Base-by-base conservation (phyloP, 2,797 vertebrate species). In the Falco cherrug region DNA sequence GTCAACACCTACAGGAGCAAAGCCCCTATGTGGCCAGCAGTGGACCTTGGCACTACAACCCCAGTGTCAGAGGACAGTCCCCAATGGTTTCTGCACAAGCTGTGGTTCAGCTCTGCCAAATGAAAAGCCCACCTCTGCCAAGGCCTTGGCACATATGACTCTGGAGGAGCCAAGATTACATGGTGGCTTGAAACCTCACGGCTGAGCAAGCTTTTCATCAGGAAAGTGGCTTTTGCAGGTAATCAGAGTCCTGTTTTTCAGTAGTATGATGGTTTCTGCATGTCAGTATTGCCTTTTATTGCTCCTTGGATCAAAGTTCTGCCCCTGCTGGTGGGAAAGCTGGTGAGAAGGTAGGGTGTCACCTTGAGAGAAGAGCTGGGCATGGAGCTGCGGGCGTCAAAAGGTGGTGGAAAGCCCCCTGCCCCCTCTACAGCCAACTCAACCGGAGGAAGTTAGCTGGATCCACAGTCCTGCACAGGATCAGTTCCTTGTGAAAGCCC, bases 281-380 rank as follows among this genome's bases (percentile, higher is more conserved):
- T 65, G 33, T 65, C 35, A 29, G 3, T 61, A 19, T 33, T 17
- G 13, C 22, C 16, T 79, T 68, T 76, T 50, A 60, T 31, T 48
- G 41, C 22, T 79, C 22, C 19, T 41, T 70, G 26, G 29, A 33
- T 50, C 41, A 28, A 31, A 0, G 1, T 4, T 61, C 14, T 65
- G 22, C 13, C 12, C 13, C 11, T 0, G 0, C 18, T 2, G 1
- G 5, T 29, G 22, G 51, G 60, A 79, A 50, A 65, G 21, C 3
- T 1, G 2, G 3, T 33, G 29, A 54, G 39, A 84, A 59, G 5
- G 9, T n/a, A 48, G 35, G 11, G 26, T 35, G 3, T 74, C 12
- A 56, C 7, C 6, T 69, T 22, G 33, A 29, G 8, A 41, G 18
- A 35, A 59, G 5, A 83, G 15, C 25, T 60, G 57, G 48, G 21